Evolutionary conservation across 2,888 invertebrate species (phyloP).

Genomic region (Nymphalis c-album): DNA sequence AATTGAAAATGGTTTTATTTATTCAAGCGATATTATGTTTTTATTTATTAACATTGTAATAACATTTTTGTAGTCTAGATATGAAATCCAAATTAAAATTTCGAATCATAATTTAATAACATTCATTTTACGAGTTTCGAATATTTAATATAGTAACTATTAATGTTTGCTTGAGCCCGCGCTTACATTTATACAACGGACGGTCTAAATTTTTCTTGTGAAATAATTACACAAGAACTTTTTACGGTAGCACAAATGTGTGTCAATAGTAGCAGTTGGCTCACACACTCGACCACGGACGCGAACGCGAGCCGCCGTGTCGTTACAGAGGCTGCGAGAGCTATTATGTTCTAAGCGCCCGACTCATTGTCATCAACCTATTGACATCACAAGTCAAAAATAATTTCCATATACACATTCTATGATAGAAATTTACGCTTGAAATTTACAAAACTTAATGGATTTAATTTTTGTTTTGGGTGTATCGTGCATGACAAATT

Average conservation of each 20-base stretch:
- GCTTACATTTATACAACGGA: not conserved
- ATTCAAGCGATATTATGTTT: too few relatives aligned
- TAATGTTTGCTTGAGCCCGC: not conserved
- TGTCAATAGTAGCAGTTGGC: constrained; percentile 29
- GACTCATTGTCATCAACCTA: constrained; percentile 17
- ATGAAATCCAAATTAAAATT: too few relatives aligned
- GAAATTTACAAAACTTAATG: too few relatives aligned
- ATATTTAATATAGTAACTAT: too few relatives aligned
- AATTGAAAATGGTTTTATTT: too few relatives aligned
- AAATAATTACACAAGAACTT: constrained; percentile 4
- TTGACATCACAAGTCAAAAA: constrained; percentile 14
- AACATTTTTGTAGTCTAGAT: too few relatives aligned
- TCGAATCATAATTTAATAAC: too few relatives aligned
- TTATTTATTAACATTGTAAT: too few relatives aligned
- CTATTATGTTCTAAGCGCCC: constrained; percentile 7
- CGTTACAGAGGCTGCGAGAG: constrained; percentile 17
- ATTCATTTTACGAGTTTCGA: too few relatives aligned
- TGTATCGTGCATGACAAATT: too few relatives aligned
- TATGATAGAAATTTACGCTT: too few relatives aligned
- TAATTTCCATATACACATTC: not conserved
- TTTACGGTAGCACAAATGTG: constrained; percentile 16
- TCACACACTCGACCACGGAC: constrained; percentile 30
- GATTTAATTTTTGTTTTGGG: too few relatives aligned
- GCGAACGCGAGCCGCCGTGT: not conserved
- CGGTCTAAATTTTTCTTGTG: constrained; percentile 3